Conservation (phyloP, 2,797 vertebrate species). For the Champsocephalus gunnari region DNA sequence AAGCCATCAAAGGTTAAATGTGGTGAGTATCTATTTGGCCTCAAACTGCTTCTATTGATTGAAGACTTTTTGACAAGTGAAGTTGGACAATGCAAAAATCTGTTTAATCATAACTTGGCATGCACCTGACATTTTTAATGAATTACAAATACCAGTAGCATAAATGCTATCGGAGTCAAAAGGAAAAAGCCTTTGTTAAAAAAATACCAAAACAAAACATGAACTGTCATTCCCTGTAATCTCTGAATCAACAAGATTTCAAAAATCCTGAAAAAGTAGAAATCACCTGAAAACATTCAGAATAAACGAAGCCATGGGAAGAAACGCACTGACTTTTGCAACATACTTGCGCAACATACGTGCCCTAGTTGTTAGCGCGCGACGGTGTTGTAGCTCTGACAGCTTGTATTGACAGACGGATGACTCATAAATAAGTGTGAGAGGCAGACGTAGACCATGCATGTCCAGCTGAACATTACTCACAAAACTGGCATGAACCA, state of each 20-base stretch:
- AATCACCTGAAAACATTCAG: constrained; percentile 16
- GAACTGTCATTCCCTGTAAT: constrained; percentile 3
- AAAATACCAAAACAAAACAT: neutral
- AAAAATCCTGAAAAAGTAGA: constrained; percentile 28
- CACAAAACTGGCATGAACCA: constrained; percentile 20
- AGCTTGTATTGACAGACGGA: constrained; percentile 45
- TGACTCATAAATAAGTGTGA: constrained; percentile 64
- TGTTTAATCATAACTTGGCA: neutral
- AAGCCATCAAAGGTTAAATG: constrained; percentile 21
- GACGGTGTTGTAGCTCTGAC: constrained; percentile 10
- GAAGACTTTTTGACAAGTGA: constrained; percentile 26
- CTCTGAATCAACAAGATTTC: constrained; percentile 10
- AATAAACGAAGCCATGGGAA: neutral
- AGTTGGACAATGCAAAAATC: neutral
- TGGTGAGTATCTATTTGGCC: constrained; percentile 17
- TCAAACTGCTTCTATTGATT: constrained; percentile 7
- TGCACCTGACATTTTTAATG: neutral
- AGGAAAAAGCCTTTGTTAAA: neutral
- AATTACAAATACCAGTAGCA: neutral
- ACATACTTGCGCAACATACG: constrained; percentile 10
- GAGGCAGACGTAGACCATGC: constrained; percentile 32
- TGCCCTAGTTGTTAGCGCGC: neutral
- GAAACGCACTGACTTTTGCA: constrained; percentile 15
- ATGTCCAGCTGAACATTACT: constrained; percentile 35
- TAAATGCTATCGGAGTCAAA: neutral